Base-by-base conservation (phyloP, 2,888 invertebrate genomes). In the Microplitis manilae region DNA sequence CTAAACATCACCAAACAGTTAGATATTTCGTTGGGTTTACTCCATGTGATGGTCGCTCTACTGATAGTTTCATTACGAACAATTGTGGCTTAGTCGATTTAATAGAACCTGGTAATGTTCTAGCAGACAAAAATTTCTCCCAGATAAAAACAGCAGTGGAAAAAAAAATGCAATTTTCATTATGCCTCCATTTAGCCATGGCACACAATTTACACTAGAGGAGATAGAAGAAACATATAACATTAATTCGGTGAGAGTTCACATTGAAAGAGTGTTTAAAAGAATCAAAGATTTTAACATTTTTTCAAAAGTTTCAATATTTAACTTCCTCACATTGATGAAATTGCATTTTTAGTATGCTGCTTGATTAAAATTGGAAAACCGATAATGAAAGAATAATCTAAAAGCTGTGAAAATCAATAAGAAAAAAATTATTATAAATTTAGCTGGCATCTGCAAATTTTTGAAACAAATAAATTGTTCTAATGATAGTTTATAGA, bases 1-100 rank as follows among this genome's bases (percentile, higher is more conserved):
- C 80, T 60, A 80, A 83, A 77, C 69, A 75, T 70, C 74, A 73
- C 65, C 76, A 73, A 68, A 81, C 81, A n/a, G 61, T 81, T 0
- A 81, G 81, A 77, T 81, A 82, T 79, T 75, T 81, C 17, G 76
- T 82, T 5, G 82, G 78, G 30, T 78, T 76, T 78, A 75, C 81
- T 60, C 81, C 81, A 30, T 83, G 81, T 73, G 79, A 79, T 73
- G 79, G 79, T 60, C 76, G 81, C 62, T 64, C 80, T 61, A 79
- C 79, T 73, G 81, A 81, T 75, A 62, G 78, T 64, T 79, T 76
- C 20, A 80, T 82, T 38, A 81, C 79, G 7, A 80, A 79, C 73
- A 79, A 82, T 71, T 74, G 78, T 39, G 81, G 81, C 17, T 62
- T 81, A 76, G 38, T 82, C 38, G 79, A 81, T 73, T 74, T 81